Base-by-base conservation (phyloP, 92 coral and sea anemone species). In the Montipora capitata region DNA sequence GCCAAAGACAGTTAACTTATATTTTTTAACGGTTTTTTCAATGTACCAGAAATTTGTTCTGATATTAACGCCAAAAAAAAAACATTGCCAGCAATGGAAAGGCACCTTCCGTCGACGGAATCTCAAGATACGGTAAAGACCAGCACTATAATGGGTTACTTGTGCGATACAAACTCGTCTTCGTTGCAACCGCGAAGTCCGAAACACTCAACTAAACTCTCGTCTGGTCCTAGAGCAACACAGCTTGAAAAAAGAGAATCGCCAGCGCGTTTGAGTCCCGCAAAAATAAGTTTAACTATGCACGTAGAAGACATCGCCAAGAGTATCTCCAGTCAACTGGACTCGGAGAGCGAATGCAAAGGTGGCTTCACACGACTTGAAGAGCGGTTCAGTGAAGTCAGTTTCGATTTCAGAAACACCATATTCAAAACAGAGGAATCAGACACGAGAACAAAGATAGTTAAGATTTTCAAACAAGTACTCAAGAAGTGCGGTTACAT, bases 401-500 rank as follows among this genome's bases (percentile, higher is more conserved):
- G 61, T 63, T 69, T 10, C 7, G 49, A 49, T 67, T 49, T 40
- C 15, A 48, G 2, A 48, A 54, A 39, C 58, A 6, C 7, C 59
- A 27, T 62, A 42, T 62, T 62, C 27, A 62, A 64, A 41, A 2
- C 41, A 78, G 27, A 18, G 42, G 72, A 62, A n/a, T 13, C 72
- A 12, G 14, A 6, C 16, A 13, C 67, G 67, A 69, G 45, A 56
- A 5, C 43, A 38, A 42, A 59, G 51, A 43, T 61, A 38, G 42
- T 13, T 10, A 65, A 20, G 39, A 72, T 59, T 70, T 67, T 41
- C 20, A 59, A 71, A 58, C 71, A 61, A 58, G 40, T 62, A 12
- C 58, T 72, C 11, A 72, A 20, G 49, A 61, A 56, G n/a, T 83
- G 87, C 10, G 82, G 78, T 4, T 75, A n/a, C 17, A 84, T 77